A percentile compares a stretch with the other conserved stretches of the same genome.
Conservation (phyloP, 37 sponge, comb jelly and placozoan species). For the Halisarca cf. caerulea region DNA sequence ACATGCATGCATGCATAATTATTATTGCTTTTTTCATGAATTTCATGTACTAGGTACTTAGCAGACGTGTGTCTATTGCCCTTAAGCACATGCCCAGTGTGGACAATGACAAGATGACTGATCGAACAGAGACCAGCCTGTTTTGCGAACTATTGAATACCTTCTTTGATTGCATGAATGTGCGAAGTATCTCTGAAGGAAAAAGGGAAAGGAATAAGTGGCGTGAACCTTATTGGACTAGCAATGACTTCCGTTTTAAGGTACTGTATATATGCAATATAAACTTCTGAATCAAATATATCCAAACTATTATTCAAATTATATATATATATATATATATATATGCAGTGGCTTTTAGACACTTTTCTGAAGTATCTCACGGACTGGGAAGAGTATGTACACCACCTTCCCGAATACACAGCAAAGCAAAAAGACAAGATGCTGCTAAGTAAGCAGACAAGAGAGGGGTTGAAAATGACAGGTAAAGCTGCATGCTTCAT, state of each 20-base stretch:
- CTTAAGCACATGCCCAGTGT: not conserved
- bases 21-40: too few species aligned
- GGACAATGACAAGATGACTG: not conserved
- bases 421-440: not conserved
- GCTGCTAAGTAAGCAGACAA: not conserved
- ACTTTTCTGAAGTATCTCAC: conserved; percentile 42
- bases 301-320: too few species aligned
- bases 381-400: conserved; percentile 34
- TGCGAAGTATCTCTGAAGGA: not conserved
- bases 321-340: not conserved
- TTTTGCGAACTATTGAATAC: not conserved
- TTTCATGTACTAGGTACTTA: not conserved
- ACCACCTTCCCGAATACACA: not conserved
- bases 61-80: not conserved
- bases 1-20: not conserved
- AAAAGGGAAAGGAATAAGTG: not conserved
- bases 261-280: too few species aligned
- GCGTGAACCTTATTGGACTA: not conserved
- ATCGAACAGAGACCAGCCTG: not conserved
- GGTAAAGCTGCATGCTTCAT: too few species aligned
- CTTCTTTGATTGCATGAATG: conserved; percentile 14
- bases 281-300: too few species aligned
- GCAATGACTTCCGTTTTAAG: not conserved
- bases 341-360: conserved; percentile 34
- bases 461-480: not conserved